phyloP scores from a whole-genome alignment of 2,113 vertebrate genomes.

The Nesoenas mayeri region DNA sequence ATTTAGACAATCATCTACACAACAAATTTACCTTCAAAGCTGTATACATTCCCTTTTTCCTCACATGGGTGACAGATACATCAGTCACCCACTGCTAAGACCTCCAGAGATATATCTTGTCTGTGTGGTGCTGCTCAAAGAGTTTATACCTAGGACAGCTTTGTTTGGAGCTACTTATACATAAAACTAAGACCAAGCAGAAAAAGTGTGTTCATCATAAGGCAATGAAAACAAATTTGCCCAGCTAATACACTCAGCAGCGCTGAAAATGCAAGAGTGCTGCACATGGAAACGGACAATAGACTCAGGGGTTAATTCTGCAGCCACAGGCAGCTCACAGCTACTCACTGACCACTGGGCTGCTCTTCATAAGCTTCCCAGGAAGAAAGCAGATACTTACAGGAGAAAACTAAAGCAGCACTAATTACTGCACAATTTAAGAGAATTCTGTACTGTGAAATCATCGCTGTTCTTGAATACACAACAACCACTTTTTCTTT shows the following conservation, averaged over 20 bases:
- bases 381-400: not conserved
- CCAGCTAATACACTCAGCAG: not conserved
- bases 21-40: not conserved
- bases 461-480: not conserved
- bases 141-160: not conserved
- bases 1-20: not conserved
- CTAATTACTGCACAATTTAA: not conserved
- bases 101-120: not conserved
- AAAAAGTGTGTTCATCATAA: fast-evolving
- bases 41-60: not conserved
- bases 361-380: not conserved
- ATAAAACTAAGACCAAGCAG: not conserved
- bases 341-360: not conserved
- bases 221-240: not conserved
- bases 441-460: not conserved
- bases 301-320: not conserved
- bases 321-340: not conserved
- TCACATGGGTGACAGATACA: not conserved
- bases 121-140: not conserved
- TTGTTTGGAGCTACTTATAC: not conserved
- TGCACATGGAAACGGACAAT: not conserved
- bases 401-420: not conserved
- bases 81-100: not conserved
- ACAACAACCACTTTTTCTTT: not conserved
- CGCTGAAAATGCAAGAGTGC: not conserved